phyloP scores from a whole-genome alignment of 2,113 vertebrate genomes.

The Carassius gibelio region DNA sequence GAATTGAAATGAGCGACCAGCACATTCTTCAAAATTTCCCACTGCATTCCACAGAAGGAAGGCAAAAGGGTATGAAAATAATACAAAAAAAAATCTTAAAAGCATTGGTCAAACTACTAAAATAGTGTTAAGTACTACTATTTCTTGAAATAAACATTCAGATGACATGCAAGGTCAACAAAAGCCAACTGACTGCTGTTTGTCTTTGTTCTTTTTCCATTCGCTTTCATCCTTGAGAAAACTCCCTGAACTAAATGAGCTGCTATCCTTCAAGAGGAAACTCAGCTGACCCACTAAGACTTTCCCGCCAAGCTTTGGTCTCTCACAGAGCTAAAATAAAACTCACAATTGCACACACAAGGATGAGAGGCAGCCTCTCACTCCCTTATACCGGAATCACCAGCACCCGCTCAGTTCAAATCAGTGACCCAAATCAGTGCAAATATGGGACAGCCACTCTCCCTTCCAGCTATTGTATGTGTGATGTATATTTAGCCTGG shows the following conservation, averaged over 20 bases:
- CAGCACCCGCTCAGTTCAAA: constrained; percentile 66
- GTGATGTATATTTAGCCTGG: constrained; percentile 67
- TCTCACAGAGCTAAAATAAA: constrained; percentile 29
- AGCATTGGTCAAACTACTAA: neutral
- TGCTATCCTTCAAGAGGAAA: constrained; percentile 41
- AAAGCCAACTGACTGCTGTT: neutral
- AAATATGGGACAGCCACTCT: constrained; percentile 63
- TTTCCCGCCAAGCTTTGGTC: constrained; percentile 21
- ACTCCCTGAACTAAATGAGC: neutral
- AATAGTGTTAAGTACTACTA: neutral
- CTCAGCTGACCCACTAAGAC: constrained; percentile 29
- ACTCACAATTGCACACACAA: neutral
- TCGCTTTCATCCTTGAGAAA: constrained; percentile 12
- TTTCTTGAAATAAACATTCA: neutral
- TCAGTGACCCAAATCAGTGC: constrained; percentile 65
- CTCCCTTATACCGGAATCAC: constrained; percentile 52
- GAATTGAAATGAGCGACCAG: neutral
- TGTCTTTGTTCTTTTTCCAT: neutral
- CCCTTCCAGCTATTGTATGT: constrained; percentile 63
- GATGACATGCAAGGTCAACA: neutral
- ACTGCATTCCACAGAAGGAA: neutral
- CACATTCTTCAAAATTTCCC: neutral
- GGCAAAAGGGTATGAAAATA: neutral
- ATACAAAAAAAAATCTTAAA: neutral
- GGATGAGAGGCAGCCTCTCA: constrained; percentile 55